These are phyloP conservation scores for Florisuga fusca DNA, from an alignment of 2,797 vertebrate species.

Conservation along the genomic window DNA sequence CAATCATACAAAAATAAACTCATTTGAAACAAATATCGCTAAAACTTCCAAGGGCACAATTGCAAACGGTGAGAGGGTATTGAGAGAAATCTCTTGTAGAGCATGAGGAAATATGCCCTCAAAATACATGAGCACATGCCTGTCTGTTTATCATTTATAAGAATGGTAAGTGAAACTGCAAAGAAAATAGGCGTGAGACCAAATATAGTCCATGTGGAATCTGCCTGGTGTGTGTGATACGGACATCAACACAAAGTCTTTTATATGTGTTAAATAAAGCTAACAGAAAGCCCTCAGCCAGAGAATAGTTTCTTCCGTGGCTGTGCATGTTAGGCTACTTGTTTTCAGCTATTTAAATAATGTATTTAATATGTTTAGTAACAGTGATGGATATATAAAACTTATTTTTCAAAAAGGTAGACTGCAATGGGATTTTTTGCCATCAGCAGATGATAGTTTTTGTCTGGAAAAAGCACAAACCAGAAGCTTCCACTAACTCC, in stretches of 20 bases:
- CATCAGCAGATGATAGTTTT: not conserved
- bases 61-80: not conserved
- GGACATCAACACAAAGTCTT: not conserved
- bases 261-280: not conserved
- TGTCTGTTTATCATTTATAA: slow-evolving; percentile 29
- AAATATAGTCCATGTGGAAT: not conserved
- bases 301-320: not conserved
- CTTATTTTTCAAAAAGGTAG: not conserved
- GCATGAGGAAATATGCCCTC: slow-evolving; percentile 4
- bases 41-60: slow-evolving; percentile 26
- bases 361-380: not conserved
- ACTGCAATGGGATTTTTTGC: not conserved
- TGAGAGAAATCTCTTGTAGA: not conserved
- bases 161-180: not conserved
- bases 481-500: not conserved
- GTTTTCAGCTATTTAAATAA: not conserved
- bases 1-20: slow-evolving; percentile 47
- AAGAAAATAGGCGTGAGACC: not conserved
- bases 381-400: not conserved
- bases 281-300: not conserved
- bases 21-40: slow-evolving; percentile 51
- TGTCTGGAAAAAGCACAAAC: not conserved
- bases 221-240: not conserved
- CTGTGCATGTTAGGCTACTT: not conserved
- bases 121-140: slow-evolving; percentile 14